These are phyloP conservation scores for Tillus elongatus DNA, from an alignment of 2,888 invertebrate genomes.

Conservation along the genomic window DNA sequence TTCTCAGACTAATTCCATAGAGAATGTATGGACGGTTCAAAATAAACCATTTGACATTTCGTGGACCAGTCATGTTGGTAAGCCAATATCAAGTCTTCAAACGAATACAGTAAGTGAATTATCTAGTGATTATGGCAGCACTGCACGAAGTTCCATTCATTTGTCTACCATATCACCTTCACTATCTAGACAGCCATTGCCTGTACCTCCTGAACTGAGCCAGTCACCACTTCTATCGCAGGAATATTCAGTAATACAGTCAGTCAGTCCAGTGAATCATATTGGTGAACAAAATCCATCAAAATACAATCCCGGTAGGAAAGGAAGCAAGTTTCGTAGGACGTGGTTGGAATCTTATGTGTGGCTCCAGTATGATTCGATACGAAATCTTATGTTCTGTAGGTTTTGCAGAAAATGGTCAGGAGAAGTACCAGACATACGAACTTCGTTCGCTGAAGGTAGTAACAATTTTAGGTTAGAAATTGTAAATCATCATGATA, in stretches of 20 bases:
- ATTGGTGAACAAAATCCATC: conserved; percentile 8
- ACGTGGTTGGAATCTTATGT: conserved; percentile 60
- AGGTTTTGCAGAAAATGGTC: conserved; percentile 68
- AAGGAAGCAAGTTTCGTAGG: conserved; percentile 57
- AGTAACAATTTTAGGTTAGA: conserved; percentile 68
- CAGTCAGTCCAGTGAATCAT: conserved; percentile 6
- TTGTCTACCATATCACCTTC: neutral
- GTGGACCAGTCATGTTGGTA: no score
- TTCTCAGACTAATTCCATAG: no score
- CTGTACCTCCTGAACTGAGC: conserved; percentile 28
- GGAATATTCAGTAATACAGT: no score
- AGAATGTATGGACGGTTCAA: no score
- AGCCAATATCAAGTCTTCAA: no score
- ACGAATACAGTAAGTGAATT: no score
- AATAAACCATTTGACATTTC: no score
- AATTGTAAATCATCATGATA: conserved; percentile 71
- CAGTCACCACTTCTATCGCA: conserved; percentile 34
- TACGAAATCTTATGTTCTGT: conserved; percentile 62
- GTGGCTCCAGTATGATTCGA: conserved; percentile 65
- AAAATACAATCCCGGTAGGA: conserved; percentile 33
- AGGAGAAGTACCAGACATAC: conserved; percentile 56
- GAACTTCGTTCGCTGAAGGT: conserved; percentile 72
- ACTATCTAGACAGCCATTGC: conserved; percentile 21
- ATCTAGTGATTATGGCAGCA: no score
- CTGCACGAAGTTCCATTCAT: no score